phyloP scores from a whole-genome alignment of 1,140 invertebrate genomes.

The Zaprionus taronus region DNA sequence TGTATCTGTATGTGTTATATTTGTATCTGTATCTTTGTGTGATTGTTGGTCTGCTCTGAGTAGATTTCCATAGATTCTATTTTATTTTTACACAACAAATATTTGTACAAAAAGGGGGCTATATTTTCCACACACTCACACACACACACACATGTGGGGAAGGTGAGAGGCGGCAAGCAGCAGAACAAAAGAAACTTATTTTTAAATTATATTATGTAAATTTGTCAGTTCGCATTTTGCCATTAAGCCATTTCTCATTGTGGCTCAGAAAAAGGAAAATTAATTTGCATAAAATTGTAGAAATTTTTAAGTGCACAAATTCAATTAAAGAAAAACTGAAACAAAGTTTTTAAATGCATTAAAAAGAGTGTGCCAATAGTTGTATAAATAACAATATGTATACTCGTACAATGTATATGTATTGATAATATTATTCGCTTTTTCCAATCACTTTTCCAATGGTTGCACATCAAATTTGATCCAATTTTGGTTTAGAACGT shows the following conservation, averaged over 20 bases:
- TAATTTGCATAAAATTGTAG: too few species aligned
- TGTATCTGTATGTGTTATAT: conserved; percentile 28
- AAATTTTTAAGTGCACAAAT: too few species aligned
- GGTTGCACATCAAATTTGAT: too few species aligned
- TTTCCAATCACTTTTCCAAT: too few species aligned
- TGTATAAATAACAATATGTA: too few species aligned
- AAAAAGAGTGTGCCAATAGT: too few species aligned
- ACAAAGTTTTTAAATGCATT: too few species aligned
- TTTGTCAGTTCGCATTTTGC: not conserved
- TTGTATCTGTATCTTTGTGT: conserved; percentile 24
- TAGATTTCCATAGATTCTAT: conserved; percentile 47
- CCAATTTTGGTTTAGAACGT: not conserved
- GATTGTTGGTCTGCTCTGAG: conserved; percentile 1
- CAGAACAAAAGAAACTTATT: conserved; percentile 6
- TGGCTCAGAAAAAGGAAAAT: too few species aligned
- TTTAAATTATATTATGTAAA: conserved; percentile 2
- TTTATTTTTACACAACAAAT: conserved; percentile 78
- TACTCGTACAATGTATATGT: too few species aligned
- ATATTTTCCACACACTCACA: not conserved
- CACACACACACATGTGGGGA: not conserved
- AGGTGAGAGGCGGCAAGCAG: not conserved
- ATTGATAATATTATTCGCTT: too few species aligned
- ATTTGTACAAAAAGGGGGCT: conserved; percentile 57
- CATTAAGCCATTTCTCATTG: not conserved
- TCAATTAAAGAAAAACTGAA: too few species aligned